These are phyloP conservation scores for Lerema accius DNA, from an alignment of 1,140 invertebrate genomes.

Conservation along the genomic window DNA sequence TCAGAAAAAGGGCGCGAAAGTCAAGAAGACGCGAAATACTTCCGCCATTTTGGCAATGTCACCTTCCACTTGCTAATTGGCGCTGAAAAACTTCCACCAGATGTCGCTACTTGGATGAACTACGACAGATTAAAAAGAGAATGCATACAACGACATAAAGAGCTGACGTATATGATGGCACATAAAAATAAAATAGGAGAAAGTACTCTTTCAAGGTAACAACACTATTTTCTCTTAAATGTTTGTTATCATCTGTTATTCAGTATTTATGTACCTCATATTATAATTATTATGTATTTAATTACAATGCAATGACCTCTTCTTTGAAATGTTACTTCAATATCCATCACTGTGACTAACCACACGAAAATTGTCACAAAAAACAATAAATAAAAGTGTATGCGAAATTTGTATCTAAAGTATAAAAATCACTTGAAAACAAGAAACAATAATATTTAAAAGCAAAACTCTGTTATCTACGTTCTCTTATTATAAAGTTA, in stretches of 20 bases:
- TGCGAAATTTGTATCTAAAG: no score
- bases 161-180: constrained; percentile 66
- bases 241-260: background rate
- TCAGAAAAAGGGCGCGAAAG: constrained; percentile 44
- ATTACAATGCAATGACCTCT: constrained; percentile 45
- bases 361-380: no score
- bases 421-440: no score
- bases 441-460: no score
- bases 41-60: constrained; percentile 72
- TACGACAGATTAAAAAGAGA: constrained; percentile 79
- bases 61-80: constrained; percentile 67
- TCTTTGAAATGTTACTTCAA: background rate
- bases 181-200: constrained; percentile 61
- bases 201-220: constrained; percentile 57
- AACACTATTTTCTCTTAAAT: background rate
- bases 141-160: constrained; percentile 78
- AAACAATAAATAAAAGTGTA: no score
- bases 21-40: constrained; percentile 59
- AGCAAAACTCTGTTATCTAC: no score
- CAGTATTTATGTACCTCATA: background rate
- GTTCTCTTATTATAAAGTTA: no score
- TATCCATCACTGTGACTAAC: background rate
- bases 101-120: constrained; percentile 80
- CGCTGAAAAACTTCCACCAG: constrained; percentile 64
- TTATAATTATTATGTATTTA: background rate